Evolutionary conservation across 2,888 invertebrate species (phyloP), one percentile per base, ranked within the genome.

Genomic region (Thecophora atra): DNA sequence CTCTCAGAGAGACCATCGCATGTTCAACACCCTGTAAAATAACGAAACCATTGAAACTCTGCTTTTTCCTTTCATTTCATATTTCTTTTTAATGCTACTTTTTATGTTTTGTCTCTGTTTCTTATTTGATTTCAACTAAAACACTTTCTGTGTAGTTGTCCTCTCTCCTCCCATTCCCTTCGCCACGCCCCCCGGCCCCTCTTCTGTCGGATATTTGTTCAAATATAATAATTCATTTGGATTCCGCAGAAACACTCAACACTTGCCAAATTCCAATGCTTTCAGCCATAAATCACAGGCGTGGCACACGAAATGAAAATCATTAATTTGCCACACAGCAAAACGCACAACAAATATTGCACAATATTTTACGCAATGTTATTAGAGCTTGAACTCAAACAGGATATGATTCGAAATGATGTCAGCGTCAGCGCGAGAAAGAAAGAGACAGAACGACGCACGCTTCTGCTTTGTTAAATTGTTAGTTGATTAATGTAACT

Each of bases 261-360:
- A 37, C 67, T 67, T 67, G 67, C 67, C 56, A 56, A 56, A 24
- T 37, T 56, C 56, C 24, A 67, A 42, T 42, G 56, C 17, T 54
- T 67, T 37, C 2, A 17, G 67, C 24, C 28, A 67, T 67, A 67
- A 67, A 67, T 67, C 42, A 67, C 67, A 54, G 6, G 24, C 37
- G 67, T 67, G 56, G 30, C 67, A 30, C 6, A 21, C 54, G 30
- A 2, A 56, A 56, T 67, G 54, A 13, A 56, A 56, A 56, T 67
- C 54, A 67, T 67, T 67, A 67, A 67, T 67, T 37, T 42, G 13
- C 42, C 54, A 56, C n/a, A n/a, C n/a, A n/a, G n/a, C n/a, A n/a
- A n/a, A n/a, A n/a, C n/a, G n/a, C n/a, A n/a, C n/a, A 56, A 67
- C 6, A 37, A 37, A 37, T 37, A 37, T 1, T 37, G 2, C 37